These are phyloP conservation scores for Paedocypris sp. DNA, from an alignment of 2,113 vertebrate species.

Conservation along the genomic window DNA sequence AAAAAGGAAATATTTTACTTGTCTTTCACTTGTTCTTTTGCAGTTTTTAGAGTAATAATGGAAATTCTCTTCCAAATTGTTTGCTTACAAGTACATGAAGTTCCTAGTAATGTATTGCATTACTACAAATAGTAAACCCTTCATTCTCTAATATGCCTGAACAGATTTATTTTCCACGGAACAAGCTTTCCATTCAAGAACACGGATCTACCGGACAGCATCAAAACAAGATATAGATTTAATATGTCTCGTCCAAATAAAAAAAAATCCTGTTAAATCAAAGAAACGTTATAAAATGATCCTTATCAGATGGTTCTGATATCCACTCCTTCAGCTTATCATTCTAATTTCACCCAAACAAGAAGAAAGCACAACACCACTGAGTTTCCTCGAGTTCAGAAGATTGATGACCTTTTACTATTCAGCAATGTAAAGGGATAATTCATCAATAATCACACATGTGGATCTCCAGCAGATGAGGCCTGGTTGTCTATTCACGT, in stretches of 20 bases:
- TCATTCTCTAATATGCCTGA: no score
- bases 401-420: no score
- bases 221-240: not conserved
- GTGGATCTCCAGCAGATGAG: conserved; percentile 14
- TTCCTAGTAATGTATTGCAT: no score
- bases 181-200: not conserved
- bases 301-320: no score
- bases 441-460: conserved; percentile 26
- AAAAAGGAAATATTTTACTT: no score
- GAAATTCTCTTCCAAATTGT: not conserved
- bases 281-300: not conserved
- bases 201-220: conserved; percentile 1
- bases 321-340: not conserved
- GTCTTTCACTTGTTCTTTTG: no score
- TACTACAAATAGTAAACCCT: no score
- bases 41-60: no score
- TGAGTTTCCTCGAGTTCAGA: no score
- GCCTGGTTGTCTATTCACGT: not conserved
- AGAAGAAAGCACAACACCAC: not conserved
- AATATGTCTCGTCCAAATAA: not conserved
- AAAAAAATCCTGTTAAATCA: not conserved
- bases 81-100: not conserved
- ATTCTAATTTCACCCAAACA: not conserved
- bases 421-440: no score
- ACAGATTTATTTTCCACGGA: not conserved